These are phyloP conservation scores for Microcebus jonahi DNA, from an alignment of 2,113 vertebrate genomes.

Conservation along the genomic window DNA sequence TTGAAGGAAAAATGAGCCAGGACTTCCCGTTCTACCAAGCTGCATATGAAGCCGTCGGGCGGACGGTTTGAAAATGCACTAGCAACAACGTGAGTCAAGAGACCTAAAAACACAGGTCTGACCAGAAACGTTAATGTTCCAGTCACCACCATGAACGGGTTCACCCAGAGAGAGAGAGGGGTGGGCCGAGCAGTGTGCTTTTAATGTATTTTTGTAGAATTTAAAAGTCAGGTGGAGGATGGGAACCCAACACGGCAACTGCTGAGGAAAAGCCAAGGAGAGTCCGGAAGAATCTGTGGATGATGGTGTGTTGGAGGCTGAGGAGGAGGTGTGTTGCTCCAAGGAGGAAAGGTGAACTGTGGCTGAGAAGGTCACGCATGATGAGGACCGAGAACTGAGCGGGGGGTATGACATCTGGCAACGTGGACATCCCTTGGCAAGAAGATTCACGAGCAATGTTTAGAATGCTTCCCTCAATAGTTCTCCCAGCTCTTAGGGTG, in stretches of 20 bases:
- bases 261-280: background rate
- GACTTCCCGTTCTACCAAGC: background rate
- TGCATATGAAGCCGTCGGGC: background rate
- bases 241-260: background rate
- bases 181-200: background rate
- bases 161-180: background rate
- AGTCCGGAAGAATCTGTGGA: background rate
- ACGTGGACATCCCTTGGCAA: rapidly evolving
- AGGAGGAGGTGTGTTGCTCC: background rate
- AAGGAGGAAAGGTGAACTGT: background rate
- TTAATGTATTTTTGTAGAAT: too few relatives aligned
- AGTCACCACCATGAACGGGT: background rate
- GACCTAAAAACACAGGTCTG: background rate
- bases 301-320: background rate
- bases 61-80: background rate
- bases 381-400: background rate
- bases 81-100: background rate
- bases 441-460: background rate
- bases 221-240: background rate
- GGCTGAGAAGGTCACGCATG: background rate
- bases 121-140: background rate
- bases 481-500: background rate
- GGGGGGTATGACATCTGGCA: background rate
- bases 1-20: background rate
- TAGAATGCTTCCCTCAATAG: background rate